Conservation (phyloP, 2,888 invertebrate species). For the Mythimna vitellina region DNA sequence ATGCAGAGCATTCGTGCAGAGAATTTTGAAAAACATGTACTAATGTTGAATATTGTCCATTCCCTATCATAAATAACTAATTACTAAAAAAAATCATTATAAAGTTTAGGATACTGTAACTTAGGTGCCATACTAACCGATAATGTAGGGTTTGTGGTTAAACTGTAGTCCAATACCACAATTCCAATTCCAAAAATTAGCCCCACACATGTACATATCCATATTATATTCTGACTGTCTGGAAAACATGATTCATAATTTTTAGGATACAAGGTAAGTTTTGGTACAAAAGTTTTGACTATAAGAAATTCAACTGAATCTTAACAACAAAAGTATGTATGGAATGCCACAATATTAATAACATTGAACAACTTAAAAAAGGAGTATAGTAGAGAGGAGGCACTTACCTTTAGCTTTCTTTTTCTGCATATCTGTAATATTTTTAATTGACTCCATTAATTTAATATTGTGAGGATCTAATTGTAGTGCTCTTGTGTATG, state of each 20-base stretch:
- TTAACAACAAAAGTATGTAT: neutral
- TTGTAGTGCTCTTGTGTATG: conserved; percentile 92
- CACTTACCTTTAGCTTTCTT: conserved; percentile 91
- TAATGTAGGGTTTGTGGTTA: conserved; percentile 92
- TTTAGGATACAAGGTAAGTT: neutral
- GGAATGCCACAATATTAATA: neutral
- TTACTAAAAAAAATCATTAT: neutral
- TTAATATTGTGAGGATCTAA: conserved; percentile 92
- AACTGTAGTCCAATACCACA: conserved; percentile 92
- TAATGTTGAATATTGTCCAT: neutral
- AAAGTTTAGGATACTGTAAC: neutral
- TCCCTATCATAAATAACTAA: neutral
- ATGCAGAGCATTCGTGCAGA: too few relatives aligned
- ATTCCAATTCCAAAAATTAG: conserved; percentile 93
- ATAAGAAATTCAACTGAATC: neutral
- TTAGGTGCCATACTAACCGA: conserved; percentile 86
- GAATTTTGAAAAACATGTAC: neutral
- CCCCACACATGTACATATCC: conserved; percentile 94
- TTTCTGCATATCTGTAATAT: conserved; percentile 90
- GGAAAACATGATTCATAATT: conserved; percentile 67
- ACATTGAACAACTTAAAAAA: too few relatives aligned
- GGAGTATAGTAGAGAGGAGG: neutral
- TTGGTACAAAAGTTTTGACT: neutral
- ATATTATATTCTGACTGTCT: conserved; percentile 93
- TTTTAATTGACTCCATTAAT: conserved; percentile 91